Evolutionary conservation across 2,113 vertebrate genomes (phyloP).

Genomic region (Gallinago jamesoni): DNA sequence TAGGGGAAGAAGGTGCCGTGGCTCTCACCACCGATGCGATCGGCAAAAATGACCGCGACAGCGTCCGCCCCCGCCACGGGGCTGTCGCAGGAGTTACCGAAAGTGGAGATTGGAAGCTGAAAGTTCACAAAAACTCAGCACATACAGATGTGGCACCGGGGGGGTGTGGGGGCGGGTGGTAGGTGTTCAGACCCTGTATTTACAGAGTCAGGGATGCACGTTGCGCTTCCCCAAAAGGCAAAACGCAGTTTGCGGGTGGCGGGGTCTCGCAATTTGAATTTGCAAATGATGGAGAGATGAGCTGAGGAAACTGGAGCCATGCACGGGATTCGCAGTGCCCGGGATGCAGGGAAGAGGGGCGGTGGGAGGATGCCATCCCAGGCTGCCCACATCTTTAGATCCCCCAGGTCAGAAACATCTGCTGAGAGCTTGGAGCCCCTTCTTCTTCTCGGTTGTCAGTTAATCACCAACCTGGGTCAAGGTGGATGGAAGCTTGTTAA

Average conservation of each 20-base stretch:
- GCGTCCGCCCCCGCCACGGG: background rate
- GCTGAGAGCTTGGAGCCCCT: background rate
- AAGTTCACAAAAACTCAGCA: slow-evolving; percentile 5
- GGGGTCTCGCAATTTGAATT: background rate
- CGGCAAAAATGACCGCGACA: background rate
- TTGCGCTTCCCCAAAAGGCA: background rate
- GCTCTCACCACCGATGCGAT: background rate
- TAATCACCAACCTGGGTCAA: background rate
- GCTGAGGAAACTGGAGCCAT: background rate
- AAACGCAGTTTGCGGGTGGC: background rate
- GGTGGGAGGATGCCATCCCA: background rate
- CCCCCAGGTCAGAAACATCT: background rate
- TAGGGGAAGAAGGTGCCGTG: background rate
- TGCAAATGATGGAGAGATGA: background rate
- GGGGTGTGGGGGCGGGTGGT: background rate
- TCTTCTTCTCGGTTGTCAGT: background rate
- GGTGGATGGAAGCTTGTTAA: background rate
- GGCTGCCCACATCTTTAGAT: background rate
- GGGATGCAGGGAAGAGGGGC: background rate
- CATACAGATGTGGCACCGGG: background rate
- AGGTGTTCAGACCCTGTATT: background rate
- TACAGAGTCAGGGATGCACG: background rate
- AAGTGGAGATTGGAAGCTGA: background rate
- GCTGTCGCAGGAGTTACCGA: background rate
- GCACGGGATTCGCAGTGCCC: rapidly evolving